Base-by-base conservation (phyloP, 2,113 vertebrate species). In the Hypomesus transpacificus region DNA sequence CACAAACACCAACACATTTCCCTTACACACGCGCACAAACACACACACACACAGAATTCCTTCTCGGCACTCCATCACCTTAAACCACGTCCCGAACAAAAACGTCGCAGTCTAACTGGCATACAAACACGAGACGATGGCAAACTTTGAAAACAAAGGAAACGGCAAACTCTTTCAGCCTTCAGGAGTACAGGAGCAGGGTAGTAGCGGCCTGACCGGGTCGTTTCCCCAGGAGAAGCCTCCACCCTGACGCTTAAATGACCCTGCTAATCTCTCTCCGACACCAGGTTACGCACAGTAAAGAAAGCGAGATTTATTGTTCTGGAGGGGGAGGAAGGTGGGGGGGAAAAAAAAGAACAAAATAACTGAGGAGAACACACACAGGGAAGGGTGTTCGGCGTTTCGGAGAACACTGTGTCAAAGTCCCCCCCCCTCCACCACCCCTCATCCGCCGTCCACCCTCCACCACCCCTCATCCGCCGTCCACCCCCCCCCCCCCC, bases 121-220 rank as follows among this genome's bases (percentile, higher is more conserved):
- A 56, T 58, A 46, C 70, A 70, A 13, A 22, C 20, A 16, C 14
- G 16, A 18, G 31, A 61, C 16, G 20, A 31, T 65, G 14, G 66
- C 66, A 71, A 83, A 86, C 60, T 82, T 34, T 75, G 73, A 74
- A 83, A 84, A 89, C 82, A 87, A 80, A 85, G 76, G 28, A 66
- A 68, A 79, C 76, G 68, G 74, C 68, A 81, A 75, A 46, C 39
- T 66, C 69, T 79, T 31, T 18, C 62, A 17, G 34, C 8, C 26
- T 87, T 81, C 81, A 82, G 82, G 51, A 61, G 61, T 39, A 75
- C 70, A 52, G 68, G 52, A 75, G 73, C 74, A 71, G 70, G 57
- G 60, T 58, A 24, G 73, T 65, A 78, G 64, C 70, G 11, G 8
- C 70, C 26, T 18, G 67, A 67, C 70, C 3, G 18, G 79, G 76